phyloP scores from a whole-genome alignment of 2,113 vertebrate genomes.

The Daphoenositta chrysoptera region DNA sequence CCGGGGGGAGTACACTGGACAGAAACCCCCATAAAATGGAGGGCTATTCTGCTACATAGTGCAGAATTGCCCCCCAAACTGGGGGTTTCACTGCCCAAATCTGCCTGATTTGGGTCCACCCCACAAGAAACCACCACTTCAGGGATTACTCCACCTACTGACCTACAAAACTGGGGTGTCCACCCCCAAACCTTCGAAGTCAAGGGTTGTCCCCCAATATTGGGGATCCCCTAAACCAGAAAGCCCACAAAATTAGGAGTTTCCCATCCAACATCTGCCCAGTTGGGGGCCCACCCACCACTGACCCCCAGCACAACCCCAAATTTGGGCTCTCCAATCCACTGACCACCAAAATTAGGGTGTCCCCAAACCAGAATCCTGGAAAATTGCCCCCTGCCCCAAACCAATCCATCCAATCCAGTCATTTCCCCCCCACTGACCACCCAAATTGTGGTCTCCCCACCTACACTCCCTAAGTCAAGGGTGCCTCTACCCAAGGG shows the following conservation, averaged over 20 bases:
- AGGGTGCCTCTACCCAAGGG: neutral
- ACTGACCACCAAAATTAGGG: neutral
- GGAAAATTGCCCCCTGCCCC: too few relatives aligned
- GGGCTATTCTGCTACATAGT: too few relatives aligned
- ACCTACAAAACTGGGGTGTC: too few relatives aligned
- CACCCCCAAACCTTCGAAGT: neutral
- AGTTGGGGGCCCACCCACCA: neutral
- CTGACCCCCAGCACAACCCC: neutral
- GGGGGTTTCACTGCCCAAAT: neutral
- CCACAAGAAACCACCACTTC: neutral
- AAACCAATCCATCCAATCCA: too few relatives aligned
- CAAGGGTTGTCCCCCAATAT: too few relatives aligned
- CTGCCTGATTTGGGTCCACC: neutral
- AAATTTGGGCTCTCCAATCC: neutral
- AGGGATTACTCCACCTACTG: neutral
- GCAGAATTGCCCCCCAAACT: neutral
- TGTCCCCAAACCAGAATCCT: neutral
- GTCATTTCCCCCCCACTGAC: too few relatives aligned
- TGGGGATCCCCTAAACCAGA: neutral
- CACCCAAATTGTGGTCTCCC: neutral
- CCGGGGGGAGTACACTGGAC: too few relatives aligned
- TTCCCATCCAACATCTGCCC: too few relatives aligned
- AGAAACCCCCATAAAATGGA: neutral
- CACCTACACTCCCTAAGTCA: neutral
- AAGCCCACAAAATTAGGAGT: neutral